Base-by-base conservation (phyloP, 2,113 vertebrate species). In the Heterotis niloticus region DNA sequence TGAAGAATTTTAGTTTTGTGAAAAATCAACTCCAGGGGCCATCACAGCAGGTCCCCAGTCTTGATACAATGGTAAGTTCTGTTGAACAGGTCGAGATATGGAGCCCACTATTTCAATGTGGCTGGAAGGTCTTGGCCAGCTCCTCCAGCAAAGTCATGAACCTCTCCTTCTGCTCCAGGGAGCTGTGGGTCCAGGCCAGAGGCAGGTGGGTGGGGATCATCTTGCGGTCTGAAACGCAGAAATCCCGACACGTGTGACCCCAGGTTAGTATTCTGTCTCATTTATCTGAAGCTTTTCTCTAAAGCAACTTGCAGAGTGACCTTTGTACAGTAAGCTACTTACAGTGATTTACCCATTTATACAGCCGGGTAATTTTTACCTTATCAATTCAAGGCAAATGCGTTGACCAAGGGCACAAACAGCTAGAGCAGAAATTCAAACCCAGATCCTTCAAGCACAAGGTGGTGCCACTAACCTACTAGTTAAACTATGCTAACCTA, bases 161-260 rank as follows among this genome's bases (percentile, higher is more conserved):
- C 86, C 92, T 90, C 87, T 92, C 89, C 81, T 93, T 91, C 85
- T 93, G 92, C 86, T 89, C 84, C 4, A 84, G 29, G 10, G 91
- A 90, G 83, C 91, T 91, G 87, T 84, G 91, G 78, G 92, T 93
- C 91, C 91, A 93, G 78, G 93, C 93, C 87, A 94, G 82, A 0
- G 91, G 90, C 76, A 94, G 88, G 84, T 93, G 93, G 76, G 91
- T 80, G 68, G 91, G 80, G 72, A 89, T 91, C 81, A 86, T 82
- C 84, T 64, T 90, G 1, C 92, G 89, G 86, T 94, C 93, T 94
- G 83, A 70, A 52, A 76, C 14, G 77, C 29, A 82, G 13, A 76
- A 57, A 79, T 16, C n/a, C 24, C 20, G 12, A 62, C 51, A 82
- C 59, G 78, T 5, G 54, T 26, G 71, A 11, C 20, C 14, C 59